Conservation (phyloP, 2,113 vertebrate species). For the Neolamprologus devosi region DNA sequence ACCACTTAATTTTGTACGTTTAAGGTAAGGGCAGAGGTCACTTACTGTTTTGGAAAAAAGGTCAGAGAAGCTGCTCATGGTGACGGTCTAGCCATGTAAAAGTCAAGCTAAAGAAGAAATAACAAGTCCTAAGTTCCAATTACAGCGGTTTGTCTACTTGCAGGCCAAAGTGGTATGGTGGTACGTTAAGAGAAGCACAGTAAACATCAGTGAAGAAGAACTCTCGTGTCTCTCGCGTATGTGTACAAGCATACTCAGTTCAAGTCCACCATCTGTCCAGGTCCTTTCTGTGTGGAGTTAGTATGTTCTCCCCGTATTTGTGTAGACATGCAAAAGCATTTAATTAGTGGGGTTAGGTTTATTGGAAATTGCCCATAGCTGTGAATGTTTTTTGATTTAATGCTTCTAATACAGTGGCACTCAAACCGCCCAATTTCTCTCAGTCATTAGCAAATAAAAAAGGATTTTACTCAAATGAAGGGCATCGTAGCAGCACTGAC, state of each 20-base stretch:
- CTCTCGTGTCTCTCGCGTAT: background rate
- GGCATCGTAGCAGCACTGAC: background rate
- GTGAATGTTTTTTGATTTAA: background rate
- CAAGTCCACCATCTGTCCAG: background rate
- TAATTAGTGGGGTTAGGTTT: background rate
- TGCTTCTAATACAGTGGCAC: background rate
- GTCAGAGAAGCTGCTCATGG: background rate
- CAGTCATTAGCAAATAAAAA: background rate
- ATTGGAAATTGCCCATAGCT: background rate
- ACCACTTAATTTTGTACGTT: fast-evolving
- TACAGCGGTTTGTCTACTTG: fast-evolving
- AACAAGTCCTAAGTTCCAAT: background rate
- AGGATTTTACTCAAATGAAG: background rate
- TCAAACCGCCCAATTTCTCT: background rate
- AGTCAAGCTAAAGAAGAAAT: background rate
- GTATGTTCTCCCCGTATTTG: background rate
- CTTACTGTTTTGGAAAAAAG: background rate
- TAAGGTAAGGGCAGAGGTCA: background rate
- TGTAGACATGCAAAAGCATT: background rate
- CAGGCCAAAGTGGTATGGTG: background rate
- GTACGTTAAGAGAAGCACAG: background rate
- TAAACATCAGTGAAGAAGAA: background rate
- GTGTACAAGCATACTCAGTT: background rate
- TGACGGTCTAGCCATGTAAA: background rate
- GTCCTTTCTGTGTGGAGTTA: background rate